These are phyloP conservation scores for Garra rufa DNA, from an alignment of 2,113 vertebrate genomes.

Conservation along the genomic window DNA sequence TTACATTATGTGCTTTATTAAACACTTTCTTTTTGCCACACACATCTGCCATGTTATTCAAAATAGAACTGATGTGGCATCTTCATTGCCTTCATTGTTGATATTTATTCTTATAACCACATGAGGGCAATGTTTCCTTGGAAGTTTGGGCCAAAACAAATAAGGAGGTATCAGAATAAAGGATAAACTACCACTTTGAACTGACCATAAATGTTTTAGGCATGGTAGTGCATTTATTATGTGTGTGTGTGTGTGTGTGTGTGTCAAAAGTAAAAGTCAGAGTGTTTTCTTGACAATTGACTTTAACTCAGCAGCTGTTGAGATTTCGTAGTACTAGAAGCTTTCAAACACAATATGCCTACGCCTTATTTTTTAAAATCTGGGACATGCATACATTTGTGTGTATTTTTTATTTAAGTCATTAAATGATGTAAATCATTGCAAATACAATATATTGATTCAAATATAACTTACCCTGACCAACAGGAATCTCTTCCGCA, in stretches of 20 bases:
- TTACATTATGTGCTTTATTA: not conserved
- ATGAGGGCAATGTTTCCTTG: conserved; percentile 25
- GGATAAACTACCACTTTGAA: not conserved
- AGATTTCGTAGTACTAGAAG: not conserved
- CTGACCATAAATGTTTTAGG: not conserved
- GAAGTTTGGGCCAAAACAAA: not conserved
- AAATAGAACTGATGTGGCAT: not conserved
- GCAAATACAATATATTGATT: not conserved
- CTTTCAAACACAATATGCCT: not conserved
- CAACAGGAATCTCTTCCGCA: not conserved
- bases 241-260: too few species aligned
- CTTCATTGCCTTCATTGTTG: not conserved
- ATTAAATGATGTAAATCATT: not conserved
- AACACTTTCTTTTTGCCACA: not conserved
- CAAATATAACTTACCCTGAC: conserved; percentile 20
- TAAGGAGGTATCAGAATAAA: not conserved
- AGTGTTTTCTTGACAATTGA: too few species aligned
- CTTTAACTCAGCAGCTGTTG: not conserved
- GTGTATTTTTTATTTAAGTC: not conserved
- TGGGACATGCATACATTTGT: not conserved
- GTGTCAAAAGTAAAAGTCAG: too few species aligned
- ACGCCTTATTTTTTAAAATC: not conserved
- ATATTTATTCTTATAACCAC: not conserved
- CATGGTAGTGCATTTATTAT: not conserved
- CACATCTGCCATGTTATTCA: not conserved